phyloP scores from a whole-genome alignment of 2,797 vertebrate species.

The Labroides dimidiatus region DNA sequence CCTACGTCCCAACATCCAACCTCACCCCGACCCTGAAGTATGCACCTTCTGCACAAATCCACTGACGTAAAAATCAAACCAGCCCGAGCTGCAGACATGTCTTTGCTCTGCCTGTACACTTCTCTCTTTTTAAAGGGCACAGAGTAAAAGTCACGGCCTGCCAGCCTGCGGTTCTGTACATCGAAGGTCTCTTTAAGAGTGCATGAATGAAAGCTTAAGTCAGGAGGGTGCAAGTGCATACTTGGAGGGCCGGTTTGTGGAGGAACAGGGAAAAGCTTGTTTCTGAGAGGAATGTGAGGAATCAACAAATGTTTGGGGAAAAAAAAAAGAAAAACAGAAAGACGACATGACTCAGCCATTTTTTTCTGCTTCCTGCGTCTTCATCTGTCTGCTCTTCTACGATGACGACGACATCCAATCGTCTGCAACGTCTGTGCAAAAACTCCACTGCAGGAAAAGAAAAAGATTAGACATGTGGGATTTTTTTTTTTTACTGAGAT shows the following conservation, averaged over 20 bases:
- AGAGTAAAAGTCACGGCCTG: neutral
- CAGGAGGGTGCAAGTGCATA: conserved; percentile 44
- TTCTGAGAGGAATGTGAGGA: conserved; percentile 49
- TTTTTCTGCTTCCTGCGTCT: conserved; percentile 60
- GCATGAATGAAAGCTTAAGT: conserved; percentile 7
- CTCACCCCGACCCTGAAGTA: conserved; percentile 48
- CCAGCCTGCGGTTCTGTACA: conserved; percentile 30
- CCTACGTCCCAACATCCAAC: conserved; percentile 35
- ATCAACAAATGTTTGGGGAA: conserved; percentile 27
- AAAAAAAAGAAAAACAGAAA: conserved; percentile 6
- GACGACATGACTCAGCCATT: conserved; percentile 31
- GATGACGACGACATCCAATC: conserved; percentile 8
- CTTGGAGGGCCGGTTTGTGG: conserved; percentile 35
- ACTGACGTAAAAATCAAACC: conserved; percentile 16
- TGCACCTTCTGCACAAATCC: conserved; percentile 48
- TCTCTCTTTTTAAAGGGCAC: conserved; percentile 15
- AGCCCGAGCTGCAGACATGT: conserved; percentile 29
- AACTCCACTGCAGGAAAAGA: conserved; percentile 10
- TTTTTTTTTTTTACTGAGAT: conserved; percentile 33
- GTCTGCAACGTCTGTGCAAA: conserved; percentile 16
- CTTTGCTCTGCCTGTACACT: conserved; percentile 34
- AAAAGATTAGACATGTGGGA: conserved; percentile 20
- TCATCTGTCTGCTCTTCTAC: conserved; percentile 37
- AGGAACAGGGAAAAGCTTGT: conserved; percentile 34
- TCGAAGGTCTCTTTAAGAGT: neutral